Evolutionary conservation across 2,113 vertebrate genomes (phyloP).

Genomic region (Podarcis muralis): DNA sequence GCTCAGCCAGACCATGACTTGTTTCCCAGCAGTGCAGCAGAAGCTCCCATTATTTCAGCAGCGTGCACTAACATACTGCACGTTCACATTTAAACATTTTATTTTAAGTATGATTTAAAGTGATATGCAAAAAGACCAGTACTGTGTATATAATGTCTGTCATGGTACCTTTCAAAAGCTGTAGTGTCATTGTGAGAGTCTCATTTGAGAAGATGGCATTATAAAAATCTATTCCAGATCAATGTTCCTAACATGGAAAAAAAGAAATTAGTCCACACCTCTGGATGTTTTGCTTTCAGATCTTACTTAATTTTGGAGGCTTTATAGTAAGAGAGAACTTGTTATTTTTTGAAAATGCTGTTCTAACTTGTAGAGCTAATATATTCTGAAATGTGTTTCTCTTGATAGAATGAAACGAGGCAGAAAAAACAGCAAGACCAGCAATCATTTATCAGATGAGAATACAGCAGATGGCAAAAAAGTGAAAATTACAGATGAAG

Average conservation of each 20-base stretch:
- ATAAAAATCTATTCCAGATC: not conserved
- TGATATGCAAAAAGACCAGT: too few species aligned
- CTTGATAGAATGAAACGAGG: constrained; percentile 89
- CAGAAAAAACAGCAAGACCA: constrained; percentile 76
- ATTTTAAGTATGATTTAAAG: too few species aligned
- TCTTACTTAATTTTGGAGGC: not conserved
- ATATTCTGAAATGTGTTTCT: not conserved
- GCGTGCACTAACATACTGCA: too few species aligned
- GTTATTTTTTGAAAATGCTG: not conserved
- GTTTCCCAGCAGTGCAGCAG: too few species aligned
- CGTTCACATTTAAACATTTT: too few species aligned
- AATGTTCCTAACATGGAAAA: too few species aligned
- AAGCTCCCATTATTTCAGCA: too few species aligned
- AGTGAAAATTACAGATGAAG: constrained; percentile 67
- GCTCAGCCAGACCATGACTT: too few species aligned
- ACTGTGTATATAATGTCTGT: not conserved
- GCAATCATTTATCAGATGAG: constrained; percentile 72
- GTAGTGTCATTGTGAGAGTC: not conserved
- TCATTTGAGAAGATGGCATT: not conserved
- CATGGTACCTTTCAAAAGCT: not conserved
- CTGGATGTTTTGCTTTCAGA: not conserved
- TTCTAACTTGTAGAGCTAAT: not conserved
- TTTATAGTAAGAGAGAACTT: not conserved
- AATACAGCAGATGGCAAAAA: constrained; percentile 78
- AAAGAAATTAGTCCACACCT: not conserved